Evolutionary conservation across 2,888 invertebrate genomes (phyloP).

Genomic region (Sarcophaga carnaria): DNA sequence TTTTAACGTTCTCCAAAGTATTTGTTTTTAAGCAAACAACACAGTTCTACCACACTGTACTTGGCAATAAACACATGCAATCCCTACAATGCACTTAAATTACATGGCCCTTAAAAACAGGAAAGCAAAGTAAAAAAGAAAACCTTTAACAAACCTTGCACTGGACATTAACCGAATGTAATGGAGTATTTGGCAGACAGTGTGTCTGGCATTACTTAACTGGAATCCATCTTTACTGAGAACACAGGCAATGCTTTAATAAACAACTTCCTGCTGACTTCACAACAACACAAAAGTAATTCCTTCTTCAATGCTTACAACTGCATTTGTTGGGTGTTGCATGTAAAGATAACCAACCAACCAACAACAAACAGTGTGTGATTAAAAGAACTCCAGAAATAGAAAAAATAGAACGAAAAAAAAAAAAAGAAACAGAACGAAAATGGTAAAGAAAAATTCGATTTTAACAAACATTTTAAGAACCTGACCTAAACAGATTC

Average conservation of each 20-base stretch:
- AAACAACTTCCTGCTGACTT: conserved; percentile 37
- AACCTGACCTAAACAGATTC: conserved; percentile 31
- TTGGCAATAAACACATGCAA: too few relatives aligned
- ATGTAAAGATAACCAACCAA: conserved; percentile 6
- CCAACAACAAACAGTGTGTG: neutral
- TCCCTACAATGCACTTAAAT: neutral
- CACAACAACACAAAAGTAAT: conserved; percentile 50
- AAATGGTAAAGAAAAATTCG: neutral
- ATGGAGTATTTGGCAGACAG: neutral
- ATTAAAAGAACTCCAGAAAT: neutral
- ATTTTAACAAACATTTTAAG: conserved; percentile 22
- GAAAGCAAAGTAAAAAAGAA: neutral
- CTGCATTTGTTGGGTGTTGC: conserved; percentile 61
- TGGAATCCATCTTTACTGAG: conserved; percentile 18
- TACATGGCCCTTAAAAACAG: conserved; percentile 1
- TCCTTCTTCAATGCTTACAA: conserved; percentile 47
- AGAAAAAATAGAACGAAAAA: neutral
- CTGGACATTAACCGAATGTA: conserved; percentile 21
- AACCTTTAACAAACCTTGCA: neutral
- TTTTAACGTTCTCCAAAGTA: too few relatives aligned
- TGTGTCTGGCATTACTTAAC: conserved; percentile 17
- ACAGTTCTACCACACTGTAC: too few relatives aligned
- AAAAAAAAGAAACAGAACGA: too few relatives aligned
- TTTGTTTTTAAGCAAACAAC: too few relatives aligned
- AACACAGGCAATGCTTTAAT: neutral